phyloP scores from a whole-genome alignment of 1,140 invertebrate genomes.

The Scaptodrosophila lebanonensis region DNA sequence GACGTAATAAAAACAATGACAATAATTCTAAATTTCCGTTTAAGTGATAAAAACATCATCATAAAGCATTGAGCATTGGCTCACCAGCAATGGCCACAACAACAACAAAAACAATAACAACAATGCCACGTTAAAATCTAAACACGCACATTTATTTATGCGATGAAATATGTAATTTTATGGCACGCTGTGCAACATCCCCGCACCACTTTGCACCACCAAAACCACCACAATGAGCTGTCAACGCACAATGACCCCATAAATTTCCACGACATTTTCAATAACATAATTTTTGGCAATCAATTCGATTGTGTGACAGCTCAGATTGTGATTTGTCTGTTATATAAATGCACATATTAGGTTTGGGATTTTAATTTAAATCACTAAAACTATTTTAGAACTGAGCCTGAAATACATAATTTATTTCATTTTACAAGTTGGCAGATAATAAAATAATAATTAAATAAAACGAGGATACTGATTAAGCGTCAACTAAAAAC shows the following conservation, averaged over 20 bases:
- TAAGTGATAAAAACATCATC: constrained; percentile 49
- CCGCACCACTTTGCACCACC: neutral
- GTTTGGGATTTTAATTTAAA: constrained; percentile 12
- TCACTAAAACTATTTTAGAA: neutral
- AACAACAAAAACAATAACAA: too few species aligned
- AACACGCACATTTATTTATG: constrained; percentile 44
- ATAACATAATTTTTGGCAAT: constrained; percentile 50
- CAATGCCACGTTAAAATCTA: constrained; percentile 37
- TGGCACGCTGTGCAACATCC: constrained; percentile 16
- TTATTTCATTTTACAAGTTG: too few species aligned
- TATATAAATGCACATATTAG: constrained; percentile 34
- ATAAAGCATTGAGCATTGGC: too few species aligned
- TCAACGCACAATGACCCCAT: constrained; percentile 38
- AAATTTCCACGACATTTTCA: constrained; percentile 47
- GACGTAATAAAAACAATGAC: constrained; percentile 61
- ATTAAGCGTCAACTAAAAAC: too few species aligned
- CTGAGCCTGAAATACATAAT: too few species aligned
- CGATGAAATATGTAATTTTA: constrained; percentile 9
- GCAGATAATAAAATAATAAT: too few species aligned
- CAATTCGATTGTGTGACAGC: constrained; percentile 40
- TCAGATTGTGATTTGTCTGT: constrained; percentile 31
- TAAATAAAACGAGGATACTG: too few species aligned
- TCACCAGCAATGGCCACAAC: too few species aligned
- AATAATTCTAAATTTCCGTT: constrained; percentile 59
- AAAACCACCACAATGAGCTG: constrained; percentile 24